These are phyloP conservation scores for Acrocephalus kingi DNA, from an alignment of 2,113 vertebrate genomes.

Conservation along the genomic window DNA sequence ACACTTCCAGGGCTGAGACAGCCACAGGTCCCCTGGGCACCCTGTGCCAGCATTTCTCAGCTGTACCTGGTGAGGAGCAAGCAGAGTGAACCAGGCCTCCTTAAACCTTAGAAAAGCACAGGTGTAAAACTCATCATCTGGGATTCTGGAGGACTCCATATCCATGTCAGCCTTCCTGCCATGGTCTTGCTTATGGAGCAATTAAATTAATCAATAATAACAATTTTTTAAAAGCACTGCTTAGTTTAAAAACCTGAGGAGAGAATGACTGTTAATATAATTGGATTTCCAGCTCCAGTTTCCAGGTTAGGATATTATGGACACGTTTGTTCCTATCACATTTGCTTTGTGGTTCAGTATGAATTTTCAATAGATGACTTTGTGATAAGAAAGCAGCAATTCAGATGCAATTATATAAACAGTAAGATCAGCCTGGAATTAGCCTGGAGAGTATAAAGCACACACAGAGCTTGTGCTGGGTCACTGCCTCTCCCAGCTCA, in stretches of 20 bases:
- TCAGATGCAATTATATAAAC: slow-evolving; percentile 78
- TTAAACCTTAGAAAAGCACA: background rate
- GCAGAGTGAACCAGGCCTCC: background rate
- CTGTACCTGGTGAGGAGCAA: background rate
- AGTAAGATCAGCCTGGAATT: slow-evolving; percentile 74
- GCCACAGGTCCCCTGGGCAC: background rate
- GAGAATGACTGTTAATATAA: slow-evolving; percentile 65
- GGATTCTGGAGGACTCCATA: background rate
- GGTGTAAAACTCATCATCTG: background rate
- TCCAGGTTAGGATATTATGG: slow-evolving; percentile 67
- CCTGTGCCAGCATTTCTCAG: background rate
- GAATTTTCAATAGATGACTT: slow-evolving; percentile 79
- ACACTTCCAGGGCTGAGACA: background rate
- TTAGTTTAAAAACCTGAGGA: slow-evolving; percentile 68
- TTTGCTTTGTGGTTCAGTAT: slow-evolving; percentile 74
- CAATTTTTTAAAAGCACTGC: slow-evolving; percentile 3
- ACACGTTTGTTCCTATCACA: slow-evolving; percentile 67
- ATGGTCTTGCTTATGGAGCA: background rate
- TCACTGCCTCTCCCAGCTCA: slow-evolving; percentile 56
- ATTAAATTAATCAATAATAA: slow-evolving; percentile 27
- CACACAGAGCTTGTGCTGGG: slow-evolving; percentile 41
- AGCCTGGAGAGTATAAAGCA: slow-evolving; percentile 76
- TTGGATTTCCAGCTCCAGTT: slow-evolving; percentile 66
- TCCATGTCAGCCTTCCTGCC: background rate
- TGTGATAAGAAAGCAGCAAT: slow-evolving; percentile 76